phyloP scores from a whole-genome alignment of 2,797 vertebrate species.

The Yasuhikotakia modesta region DNA sequence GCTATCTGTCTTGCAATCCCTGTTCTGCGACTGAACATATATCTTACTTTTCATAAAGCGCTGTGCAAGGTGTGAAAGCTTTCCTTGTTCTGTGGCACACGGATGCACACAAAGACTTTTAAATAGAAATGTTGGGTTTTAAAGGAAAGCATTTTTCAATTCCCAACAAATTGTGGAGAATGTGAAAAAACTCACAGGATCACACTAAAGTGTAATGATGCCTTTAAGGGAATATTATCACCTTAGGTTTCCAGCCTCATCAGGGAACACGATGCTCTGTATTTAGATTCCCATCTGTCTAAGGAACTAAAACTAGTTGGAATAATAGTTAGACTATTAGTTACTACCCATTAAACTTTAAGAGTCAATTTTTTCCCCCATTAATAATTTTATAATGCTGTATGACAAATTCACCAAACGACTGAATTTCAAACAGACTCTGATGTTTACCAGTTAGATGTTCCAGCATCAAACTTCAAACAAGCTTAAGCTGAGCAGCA shows the following conservation, averaged over 20 bases:
- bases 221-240: conserved; percentile 39
- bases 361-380: neutral
- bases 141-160: neutral
- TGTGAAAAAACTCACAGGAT: conserved; percentile 10
- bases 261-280: conserved; percentile 6
- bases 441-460: neutral
- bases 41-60: neutral
- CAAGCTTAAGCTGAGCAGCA: neutral
- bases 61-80: neutral
- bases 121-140: conserved; percentile 1
- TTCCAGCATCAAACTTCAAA: neutral
- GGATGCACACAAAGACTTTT: neutral
- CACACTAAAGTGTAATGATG: conserved; percentile 36
- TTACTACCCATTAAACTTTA: conserved; percentile 28
- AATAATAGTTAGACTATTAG: conserved; percentile 31
- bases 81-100: neutral
- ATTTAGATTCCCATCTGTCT: conserved; percentile 31
- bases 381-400: neutral
- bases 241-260: conserved; percentile 1
- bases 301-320: conserved; percentile 15
- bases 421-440: neutral
- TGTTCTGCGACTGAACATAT: neutral
- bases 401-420: neutral
- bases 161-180: neutral
- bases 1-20: conserved; percentile 8